Percentiles rank a stretch among this genome's conserved stretches.
phyloP scores from a whole-genome alignment of 2,888 invertebrate species.

The Microctonus aethiopoides region DNA sequence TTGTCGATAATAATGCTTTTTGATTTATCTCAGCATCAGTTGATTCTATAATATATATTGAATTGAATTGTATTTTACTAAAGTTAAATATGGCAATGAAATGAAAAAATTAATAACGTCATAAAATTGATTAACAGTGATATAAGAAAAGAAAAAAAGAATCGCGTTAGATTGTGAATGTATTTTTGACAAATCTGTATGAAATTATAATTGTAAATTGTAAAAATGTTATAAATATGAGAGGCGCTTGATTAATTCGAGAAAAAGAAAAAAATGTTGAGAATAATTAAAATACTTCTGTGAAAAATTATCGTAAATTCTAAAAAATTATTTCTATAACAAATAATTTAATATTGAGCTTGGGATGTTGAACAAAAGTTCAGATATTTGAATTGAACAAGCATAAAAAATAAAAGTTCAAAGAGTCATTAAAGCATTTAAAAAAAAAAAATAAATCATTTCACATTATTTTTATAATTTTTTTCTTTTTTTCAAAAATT shows the following conservation, averaged over 20 bases:
- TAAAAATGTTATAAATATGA: constrained; percentile 53
- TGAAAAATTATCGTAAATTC: constrained; percentile 6
- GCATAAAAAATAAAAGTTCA: too few relatives aligned
- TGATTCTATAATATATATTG: constrained; percentile 43
- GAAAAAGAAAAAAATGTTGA: neutral
- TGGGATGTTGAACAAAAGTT: constrained; percentile 47
- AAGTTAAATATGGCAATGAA: constrained; percentile 4
- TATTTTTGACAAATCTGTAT: constrained; percentile 62
- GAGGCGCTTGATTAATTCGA: constrained; percentile 11
- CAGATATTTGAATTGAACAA: constrained; percentile 55
- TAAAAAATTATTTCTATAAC: constrained; percentile 1
- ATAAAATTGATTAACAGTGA: constrained; percentile 45
- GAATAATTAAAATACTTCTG: too few relatives aligned
- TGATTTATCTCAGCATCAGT: neutral
- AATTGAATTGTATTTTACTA: constrained; percentile 33
- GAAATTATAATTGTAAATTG: constrained; percentile 66
- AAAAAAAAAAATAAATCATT: constrained; percentile 18
- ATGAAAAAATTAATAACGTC: constrained; percentile 12
- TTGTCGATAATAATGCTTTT: too few relatives aligned
- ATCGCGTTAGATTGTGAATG: constrained; percentile 51
- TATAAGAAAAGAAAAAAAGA: constrained; percentile 40
- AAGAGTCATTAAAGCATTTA: neutral
- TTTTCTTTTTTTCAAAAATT: neutral
- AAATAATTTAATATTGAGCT: constrained; percentile 34
- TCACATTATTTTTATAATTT: neutral